phyloP scores from a whole-genome alignment of 2,113 vertebrate species.

The Zootoca vivipara region DNA sequence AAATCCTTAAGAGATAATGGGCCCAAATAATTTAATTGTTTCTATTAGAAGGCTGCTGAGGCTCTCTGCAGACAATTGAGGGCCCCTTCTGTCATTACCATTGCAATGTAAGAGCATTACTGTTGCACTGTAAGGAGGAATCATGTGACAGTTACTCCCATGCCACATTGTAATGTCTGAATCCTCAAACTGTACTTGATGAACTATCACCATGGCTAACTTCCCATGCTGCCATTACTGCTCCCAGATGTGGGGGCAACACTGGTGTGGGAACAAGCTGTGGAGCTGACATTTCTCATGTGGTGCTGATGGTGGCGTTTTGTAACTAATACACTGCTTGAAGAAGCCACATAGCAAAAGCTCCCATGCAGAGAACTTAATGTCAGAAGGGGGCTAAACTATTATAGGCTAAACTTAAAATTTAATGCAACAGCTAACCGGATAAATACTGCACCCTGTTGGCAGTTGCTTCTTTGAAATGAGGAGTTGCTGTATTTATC shows the following conservation, averaged over 20 bases:
- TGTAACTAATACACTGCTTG: background rate
- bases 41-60: background rate
- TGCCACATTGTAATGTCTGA: background rate
- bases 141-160: background rate
- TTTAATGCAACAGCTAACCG: background rate
- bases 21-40: background rate
- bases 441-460: background rate
- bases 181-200: background rate
- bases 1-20: background rate
- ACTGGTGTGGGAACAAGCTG: background rate
- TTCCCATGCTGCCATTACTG: too few relatives aligned
- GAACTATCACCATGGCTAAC: background rate
- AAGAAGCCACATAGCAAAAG: background rate
- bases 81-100: background rate
- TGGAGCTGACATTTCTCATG: background rate
- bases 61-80: background rate
- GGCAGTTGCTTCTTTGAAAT: background rate
- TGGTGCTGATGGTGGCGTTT: background rate
- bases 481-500: background rate
- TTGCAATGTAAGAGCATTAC: background rate
- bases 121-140: too few relatives aligned
- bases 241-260: background rate
- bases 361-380: background rate
- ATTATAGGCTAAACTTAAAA: background rate
- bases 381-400: background rate